Base-by-base conservation (phyloP, 2,113 vertebrate species). In the Cephalopholis sonnerati region DNA sequence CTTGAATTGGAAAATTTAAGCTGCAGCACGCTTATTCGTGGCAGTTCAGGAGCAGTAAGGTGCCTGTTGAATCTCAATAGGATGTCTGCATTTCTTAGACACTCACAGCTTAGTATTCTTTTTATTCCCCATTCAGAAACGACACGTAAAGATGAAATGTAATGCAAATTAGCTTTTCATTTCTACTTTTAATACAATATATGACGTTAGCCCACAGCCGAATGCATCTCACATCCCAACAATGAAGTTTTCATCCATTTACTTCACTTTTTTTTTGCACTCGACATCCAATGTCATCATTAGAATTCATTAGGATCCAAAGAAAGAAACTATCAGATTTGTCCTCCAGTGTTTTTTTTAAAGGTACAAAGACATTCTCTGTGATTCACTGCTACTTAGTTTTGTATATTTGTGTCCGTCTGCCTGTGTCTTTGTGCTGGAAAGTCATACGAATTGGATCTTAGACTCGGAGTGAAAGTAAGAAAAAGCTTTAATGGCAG, bases 401-500 rank as follows among this genome's bases (percentile, higher is more conserved):
- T 69, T 32, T 41, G 5, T 76, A 13, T 53, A n/a, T 87, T 69
- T 74, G 6, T 76, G 16, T 61, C 58, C 12, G 11, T 64, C 48
- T 79, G 20, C 27, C 15, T 83, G 22, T 25, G 41, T 48, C 63
- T n/a, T 24, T 73, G 82, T 66, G 53, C 62, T 54, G n/a, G 53
- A 68, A 87, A 77, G 36, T 67, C 58, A 71, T 2, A 16, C n/a
- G 54, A 84, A 86, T 90, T 64, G 66, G 77, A 84, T 75, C 55
- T 74, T 72, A 69, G 44, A 66, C 70, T 86, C 73, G 58, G 61
- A 83, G 54, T 64, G 67, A 55, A 82, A 82, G 64, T 16, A 0
- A 70, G 83, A 41, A 27, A 82, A 73, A 22, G 55, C 24, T 87
- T 89, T 85, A 83, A 84, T 59, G 22, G 69, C 51, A 79, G 77